Evolutionary conservation across 2,888 invertebrate genomes (phyloP).

Genomic region (Cryptosula pallasiana): DNA sequence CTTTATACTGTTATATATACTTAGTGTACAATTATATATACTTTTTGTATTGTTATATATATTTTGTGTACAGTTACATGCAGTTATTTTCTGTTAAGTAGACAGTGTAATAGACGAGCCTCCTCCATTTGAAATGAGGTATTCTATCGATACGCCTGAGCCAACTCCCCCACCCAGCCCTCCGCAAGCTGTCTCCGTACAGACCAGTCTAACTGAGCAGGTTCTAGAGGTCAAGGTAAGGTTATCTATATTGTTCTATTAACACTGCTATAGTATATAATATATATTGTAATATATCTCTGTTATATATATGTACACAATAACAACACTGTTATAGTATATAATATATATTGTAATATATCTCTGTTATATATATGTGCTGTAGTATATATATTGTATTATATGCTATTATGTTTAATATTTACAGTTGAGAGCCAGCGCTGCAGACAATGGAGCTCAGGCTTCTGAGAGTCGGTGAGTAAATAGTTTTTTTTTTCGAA

Average conservation of each 20-base stretch:
- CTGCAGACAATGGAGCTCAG: background rate
- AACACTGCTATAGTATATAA: background rate
- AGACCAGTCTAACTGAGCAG: conserved; percentile 18
- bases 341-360: background rate
- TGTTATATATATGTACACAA: no score
- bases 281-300: background rate
- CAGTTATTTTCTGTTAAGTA: no score
- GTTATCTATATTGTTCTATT: no score
- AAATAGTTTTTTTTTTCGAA: no score
- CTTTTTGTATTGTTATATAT: no score
- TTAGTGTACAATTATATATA: no score
- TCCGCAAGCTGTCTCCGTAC: conserved; percentile 20
- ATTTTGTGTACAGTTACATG: no score
- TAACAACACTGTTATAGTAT: background rate
- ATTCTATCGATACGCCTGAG: conserved; percentile 23
- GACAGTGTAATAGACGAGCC: conserved; percentile 1
- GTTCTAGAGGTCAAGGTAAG: conserved; percentile 10
- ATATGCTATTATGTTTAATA: background rate
- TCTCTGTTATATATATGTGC: no score
- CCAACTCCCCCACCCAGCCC: conserved; percentile 20
- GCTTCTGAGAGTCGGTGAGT: no score
- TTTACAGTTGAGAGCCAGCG: background rate
- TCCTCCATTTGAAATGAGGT: conserved; percentile 9
- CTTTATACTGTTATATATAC: no score
- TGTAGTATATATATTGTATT: background rate